A percentile compares a stretch with the other conserved stretches of the same genome.
These are phyloP conservation scores for Morpho achilles DNA, from an alignment of 2,888 invertebrate genomes.

Conservation along the genomic window DNA sequence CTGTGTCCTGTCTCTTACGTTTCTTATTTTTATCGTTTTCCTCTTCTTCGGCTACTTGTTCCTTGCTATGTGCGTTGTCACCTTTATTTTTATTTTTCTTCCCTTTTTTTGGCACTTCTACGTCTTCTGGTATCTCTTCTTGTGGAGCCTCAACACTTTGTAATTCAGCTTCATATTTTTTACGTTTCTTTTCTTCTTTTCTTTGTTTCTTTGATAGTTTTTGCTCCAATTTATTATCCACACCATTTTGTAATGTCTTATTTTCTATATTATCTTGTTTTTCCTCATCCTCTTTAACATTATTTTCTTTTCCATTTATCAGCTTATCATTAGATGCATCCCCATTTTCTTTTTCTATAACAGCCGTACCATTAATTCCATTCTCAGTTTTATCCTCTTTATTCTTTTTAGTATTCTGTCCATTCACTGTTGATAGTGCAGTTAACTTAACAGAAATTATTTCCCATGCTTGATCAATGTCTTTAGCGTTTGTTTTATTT, in stretches of 20 bases:
- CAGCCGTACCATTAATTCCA: slow-evolving; percentile 5
- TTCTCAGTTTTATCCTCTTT: slow-evolving; percentile 39
- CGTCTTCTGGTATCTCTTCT: slow-evolving; percentile 35
- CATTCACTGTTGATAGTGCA: slow-evolving; percentile 57
- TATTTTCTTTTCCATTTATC: slow-evolving; percentile 26
- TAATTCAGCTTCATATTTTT: slow-evolving; percentile 69
- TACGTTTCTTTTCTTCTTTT: slow-evolving; percentile 68
- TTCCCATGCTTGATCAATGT: slow-evolving; percentile 85
- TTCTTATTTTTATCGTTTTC: slow-evolving; percentile 60
- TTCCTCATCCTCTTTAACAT: slow-evolving; percentile 30
- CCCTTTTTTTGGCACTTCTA: slow-evolving; percentile 50
- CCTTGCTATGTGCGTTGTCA: slow-evolving; percentile 42
- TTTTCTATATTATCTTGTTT: slow-evolving; percentile 26
- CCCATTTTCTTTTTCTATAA: slow-evolving; percentile 23
- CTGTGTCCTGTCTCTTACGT: slow-evolving; percentile 64
- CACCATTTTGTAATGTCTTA: slow-evolving; percentile 26
- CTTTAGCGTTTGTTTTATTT: slow-evolving; percentile 72
- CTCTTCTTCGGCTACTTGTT: slow-evolving; percentile 31
- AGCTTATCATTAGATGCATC: slow-evolving; percentile 21
- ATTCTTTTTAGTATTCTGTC: slow-evolving; percentile 40
- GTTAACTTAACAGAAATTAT: slow-evolving; percentile 78
- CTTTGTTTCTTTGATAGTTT: slow-evolving; percentile 66
- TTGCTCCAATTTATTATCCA: slow-evolving; percentile 33
- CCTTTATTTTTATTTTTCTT: slow-evolving; percentile 66
- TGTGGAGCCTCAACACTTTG: slow-evolving; percentile 52